Percentiles rank a stretch among this genome's conserved stretches.
Conservation (phyloP, 1,140 invertebrate species). For the Aphidius ervi region DNA sequence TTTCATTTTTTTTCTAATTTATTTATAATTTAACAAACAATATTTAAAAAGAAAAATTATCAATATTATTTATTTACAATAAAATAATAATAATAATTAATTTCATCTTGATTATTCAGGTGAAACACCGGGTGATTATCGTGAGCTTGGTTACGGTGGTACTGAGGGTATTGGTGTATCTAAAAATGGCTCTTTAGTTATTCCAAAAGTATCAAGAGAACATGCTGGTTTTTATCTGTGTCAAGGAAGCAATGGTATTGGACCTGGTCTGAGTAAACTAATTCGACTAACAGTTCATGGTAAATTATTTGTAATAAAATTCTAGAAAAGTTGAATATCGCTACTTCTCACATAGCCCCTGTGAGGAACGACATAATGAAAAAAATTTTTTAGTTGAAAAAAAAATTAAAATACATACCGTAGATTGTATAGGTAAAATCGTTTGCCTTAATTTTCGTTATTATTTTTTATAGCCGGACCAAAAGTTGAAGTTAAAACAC, state of each 20-base stretch:
- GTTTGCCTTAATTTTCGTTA: neutral
- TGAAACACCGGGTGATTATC: conserved; percentile 45
- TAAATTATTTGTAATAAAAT: conserved; percentile 45
- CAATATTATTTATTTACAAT: neutral
- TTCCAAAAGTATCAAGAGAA: conserved; percentile 54
- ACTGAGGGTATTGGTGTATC: conserved; percentile 44
- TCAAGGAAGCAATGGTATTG: conserved; percentile 63
- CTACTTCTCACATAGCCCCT: no score
- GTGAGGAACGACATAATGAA: no score
- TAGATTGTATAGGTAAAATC: neutral
- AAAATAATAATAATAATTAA: neutral
- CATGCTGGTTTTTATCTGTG: conserved; percentile 60
- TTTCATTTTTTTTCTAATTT: no score
- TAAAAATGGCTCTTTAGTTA: conserved; percentile 58
- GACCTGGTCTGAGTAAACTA: conserved; percentile 62
- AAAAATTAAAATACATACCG: conserved; percentile 5
- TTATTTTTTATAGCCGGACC: conserved; percentile 42
- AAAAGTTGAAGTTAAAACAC: conserved; percentile 45
- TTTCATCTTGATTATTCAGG: conserved; percentile 27
- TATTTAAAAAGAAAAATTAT: neutral
- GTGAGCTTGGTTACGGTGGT: conserved; percentile 45
- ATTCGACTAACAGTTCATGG: conserved; percentile 63
- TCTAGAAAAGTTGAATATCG: no score
- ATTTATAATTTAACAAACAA: neutral
- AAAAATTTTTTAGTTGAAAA: neutral